These are phyloP conservation scores for Otolemur crassicaudatus DNA, from an alignment of 2,797 vertebrate genomes.

Conservation along the genomic window DNA sequence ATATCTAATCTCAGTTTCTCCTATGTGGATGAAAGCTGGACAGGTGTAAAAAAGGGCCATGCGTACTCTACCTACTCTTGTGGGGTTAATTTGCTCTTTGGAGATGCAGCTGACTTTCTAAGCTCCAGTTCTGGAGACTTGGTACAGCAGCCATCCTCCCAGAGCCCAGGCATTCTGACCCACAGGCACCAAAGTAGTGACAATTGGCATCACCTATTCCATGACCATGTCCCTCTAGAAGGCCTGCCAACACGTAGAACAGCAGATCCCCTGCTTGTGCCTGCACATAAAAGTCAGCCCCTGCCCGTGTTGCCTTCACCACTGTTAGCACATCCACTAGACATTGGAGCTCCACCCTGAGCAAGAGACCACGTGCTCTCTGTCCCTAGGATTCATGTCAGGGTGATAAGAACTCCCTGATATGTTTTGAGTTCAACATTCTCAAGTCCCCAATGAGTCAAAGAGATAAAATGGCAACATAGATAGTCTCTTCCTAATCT, in stretches of 20 bases:
- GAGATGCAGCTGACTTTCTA: background rate
- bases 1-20: background rate
- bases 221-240: background rate
- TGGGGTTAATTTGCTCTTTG: background rate
- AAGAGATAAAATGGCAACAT: background rate
- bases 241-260: background rate
- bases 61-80: accelerated
- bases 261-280: background rate
- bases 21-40: background rate
- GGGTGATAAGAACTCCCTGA: background rate
- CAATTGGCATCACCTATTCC: background rate
- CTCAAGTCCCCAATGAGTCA: slow-evolving; percentile 11
- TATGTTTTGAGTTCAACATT: background rate
- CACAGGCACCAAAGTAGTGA: background rate
- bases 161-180: background rate
- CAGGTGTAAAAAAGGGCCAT: background rate
- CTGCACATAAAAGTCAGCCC: background rate
- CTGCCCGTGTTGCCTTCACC: background rate
- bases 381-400: background rate
- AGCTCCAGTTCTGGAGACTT: background rate
- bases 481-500: background rate
- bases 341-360: background rate
- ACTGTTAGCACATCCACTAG: background rate
- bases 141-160: background rate
- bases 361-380: background rate